These are phyloP conservation scores for Varecia variegata DNA, from an alignment of 2,797 vertebrate species.

Conservation along the genomic window DNA sequence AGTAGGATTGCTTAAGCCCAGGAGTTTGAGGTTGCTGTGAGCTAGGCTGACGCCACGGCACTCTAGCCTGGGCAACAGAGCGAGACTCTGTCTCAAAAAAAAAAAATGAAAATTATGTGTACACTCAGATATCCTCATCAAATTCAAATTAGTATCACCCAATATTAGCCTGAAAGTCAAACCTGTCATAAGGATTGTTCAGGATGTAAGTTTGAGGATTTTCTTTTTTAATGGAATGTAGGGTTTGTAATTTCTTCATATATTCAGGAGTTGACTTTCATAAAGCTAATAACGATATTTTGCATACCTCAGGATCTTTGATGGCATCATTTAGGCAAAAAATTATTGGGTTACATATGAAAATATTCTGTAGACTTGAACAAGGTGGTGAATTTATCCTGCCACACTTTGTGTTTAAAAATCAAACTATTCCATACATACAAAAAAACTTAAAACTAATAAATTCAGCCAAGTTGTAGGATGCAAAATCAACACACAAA, in stretches of 20 bases:
- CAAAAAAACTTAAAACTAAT: neutral
- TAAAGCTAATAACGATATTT: neutral
- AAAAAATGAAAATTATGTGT: constrained; percentile 21
- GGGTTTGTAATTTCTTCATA: neutral
- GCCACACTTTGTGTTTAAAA: constrained; percentile 14
- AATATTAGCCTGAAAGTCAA: neutral
- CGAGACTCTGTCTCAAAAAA: too few species aligned
- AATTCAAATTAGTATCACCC: neutral
- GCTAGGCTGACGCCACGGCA: too few species aligned
- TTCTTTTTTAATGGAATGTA: neutral
- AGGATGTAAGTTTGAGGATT: neutral
- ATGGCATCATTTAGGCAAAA: neutral
- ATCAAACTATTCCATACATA: neutral
- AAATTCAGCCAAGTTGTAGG: neutral
- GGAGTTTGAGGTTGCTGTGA: too few species aligned
- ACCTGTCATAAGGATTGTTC: neutral
- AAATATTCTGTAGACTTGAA: neutral
- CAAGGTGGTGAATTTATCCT: neutral
- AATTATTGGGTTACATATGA: neutral
- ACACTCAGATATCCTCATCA: neutral
- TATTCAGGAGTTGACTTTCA: constrained; percentile 25
- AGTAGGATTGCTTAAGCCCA: too few species aligned
- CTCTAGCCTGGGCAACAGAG: too few species aligned
- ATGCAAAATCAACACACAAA: neutral
- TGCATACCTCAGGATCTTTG: neutral